These are phyloP conservation scores for Cyclopterus lumpus DNA, from an alignment of 2,797 vertebrate species.

Conservation along the genomic window DNA sequence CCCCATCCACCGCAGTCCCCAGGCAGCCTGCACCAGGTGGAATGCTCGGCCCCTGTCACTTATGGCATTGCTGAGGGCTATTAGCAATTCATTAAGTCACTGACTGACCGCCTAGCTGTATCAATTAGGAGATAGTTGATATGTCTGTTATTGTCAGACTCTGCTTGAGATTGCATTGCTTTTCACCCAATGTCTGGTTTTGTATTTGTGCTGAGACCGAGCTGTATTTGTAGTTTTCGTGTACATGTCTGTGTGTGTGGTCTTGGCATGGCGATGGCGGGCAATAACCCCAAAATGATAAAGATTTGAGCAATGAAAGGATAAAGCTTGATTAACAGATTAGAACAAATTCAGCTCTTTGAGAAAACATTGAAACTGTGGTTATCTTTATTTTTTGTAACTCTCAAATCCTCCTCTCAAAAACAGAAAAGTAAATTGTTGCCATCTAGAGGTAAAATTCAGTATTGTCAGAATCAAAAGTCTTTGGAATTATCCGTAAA, in stretches of 20 bases:
- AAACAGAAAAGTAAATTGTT: constrained; percentile 55
- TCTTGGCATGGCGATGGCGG: constrained; percentile 21
- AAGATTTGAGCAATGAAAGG: constrained; percentile 11
- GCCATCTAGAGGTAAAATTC: constrained; percentile 75
- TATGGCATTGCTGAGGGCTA: constrained; percentile 75
- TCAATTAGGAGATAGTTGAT: constrained; percentile 86
- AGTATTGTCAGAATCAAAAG: constrained; percentile 41
- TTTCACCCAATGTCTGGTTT: constrained; percentile 62
- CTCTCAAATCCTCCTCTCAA: constrained; percentile 2
- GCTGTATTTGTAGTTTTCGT: constrained; percentile 38
- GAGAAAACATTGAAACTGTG: neutral
- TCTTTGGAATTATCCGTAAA: neutral
- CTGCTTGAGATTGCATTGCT: constrained; percentile 70
- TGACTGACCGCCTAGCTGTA: constrained; percentile 73
- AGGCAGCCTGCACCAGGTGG: constrained; percentile 72
- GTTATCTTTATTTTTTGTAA: constrained; percentile 18
- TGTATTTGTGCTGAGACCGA: constrained; percentile 50
- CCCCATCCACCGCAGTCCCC: constrained; percentile 63
- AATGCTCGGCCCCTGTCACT: constrained; percentile 79
- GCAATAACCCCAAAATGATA: constrained; percentile 24
- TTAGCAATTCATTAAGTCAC: constrained; percentile 79
- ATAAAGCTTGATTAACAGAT: constrained; percentile 29
- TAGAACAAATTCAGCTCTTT: neutral
- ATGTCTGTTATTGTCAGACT: constrained; percentile 78
- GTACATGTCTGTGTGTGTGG: constrained; percentile 16